These are phyloP conservation scores for Hylomyscus alleni DNA, from an alignment of 2,797 vertebrate genomes.

Conservation along the genomic window DNA sequence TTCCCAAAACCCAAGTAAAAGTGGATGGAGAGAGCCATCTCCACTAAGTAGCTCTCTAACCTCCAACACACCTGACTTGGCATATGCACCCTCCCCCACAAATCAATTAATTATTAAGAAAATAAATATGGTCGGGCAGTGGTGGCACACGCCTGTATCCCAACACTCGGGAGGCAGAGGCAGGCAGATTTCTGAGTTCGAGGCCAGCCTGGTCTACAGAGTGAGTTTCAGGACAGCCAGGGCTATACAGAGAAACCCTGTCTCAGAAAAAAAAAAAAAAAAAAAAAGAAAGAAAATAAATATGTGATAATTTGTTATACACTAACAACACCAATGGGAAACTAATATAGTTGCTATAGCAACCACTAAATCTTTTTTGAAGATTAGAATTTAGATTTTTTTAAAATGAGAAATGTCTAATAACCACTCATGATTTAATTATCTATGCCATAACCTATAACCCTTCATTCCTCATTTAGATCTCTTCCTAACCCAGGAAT, in stretches of 20 bases:
- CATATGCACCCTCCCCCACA: not conserved
- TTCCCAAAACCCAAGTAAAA: not conserved
- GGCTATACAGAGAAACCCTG: too few species aligned
- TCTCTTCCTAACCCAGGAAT: conserved; percentile 38
- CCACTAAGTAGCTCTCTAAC: not conserved
- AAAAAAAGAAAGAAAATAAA: conserved; percentile 5
- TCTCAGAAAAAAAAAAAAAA: too few species aligned
- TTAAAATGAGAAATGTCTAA: conserved; percentile 53
- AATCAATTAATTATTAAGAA: not conserved
- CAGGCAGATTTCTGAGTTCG: too few species aligned
- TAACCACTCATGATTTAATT: conserved; percentile 51
- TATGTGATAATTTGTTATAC: not conserved
- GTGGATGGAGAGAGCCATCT: not conserved
- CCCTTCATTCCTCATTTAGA: conserved; percentile 40
- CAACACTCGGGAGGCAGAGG: too few species aligned
- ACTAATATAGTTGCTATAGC: not conserved
- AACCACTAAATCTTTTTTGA: not conserved
- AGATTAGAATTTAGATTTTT: conserved; percentile 61
- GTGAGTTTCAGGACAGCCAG: too few species aligned
- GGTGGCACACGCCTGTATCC: too few species aligned
- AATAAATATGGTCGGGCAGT: not conserved
- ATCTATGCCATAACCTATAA: conserved; percentile 34
- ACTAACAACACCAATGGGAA: not conserved
- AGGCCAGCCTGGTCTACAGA: too few species aligned
- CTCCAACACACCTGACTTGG: not conserved